A percentile compares a stretch with the other conserved stretches of the same genome.
These are phyloP conservation scores for Drosophila setifemur DNA, from an alignment of 1,140 invertebrate genomes.

Conservation along the genomic window DNA sequence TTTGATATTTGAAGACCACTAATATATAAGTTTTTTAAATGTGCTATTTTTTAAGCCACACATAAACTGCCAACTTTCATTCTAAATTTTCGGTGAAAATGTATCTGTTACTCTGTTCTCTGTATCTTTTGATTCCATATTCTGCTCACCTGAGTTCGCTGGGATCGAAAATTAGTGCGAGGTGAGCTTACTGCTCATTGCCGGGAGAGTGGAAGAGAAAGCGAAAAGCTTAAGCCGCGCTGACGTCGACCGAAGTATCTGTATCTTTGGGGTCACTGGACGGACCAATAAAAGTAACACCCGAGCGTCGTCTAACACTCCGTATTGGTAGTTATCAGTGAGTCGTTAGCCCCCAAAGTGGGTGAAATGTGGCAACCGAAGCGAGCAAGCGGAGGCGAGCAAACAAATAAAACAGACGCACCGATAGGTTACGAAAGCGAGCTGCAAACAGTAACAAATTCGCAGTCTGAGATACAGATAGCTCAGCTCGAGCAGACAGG, in stretches of 20 bases:
- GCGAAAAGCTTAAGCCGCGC: constrained; percentile 13
- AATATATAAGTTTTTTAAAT: not conserved
- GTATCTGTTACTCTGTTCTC: no score
- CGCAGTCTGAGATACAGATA: no score
- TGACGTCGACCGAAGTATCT: constrained; percentile 3
- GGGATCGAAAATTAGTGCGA: not conserved
- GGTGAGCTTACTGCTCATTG: not conserved
- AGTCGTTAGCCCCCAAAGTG: not conserved
- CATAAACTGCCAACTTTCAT: no score
- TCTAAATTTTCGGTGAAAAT: no score
- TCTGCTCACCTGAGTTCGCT: not conserved
- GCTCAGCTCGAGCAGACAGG: no score
- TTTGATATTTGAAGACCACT: no score
- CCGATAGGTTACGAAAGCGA: not conserved
- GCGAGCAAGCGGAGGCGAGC: not conserved
- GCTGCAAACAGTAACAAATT: not conserved
- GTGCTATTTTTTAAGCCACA: no score
- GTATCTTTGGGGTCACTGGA: constrained; percentile 24
- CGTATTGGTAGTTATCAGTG: constrained; percentile 14
- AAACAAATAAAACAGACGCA: constrained; percentile 1
- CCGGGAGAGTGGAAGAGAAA: constrained; percentile 31
- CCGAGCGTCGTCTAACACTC: constrained; percentile 1
- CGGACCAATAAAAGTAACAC: constrained; percentile 23
- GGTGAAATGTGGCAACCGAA: not conserved
- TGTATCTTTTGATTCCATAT: not conserved